These are phyloP conservation scores for Adelognathus sp. DNA, from an alignment of 2,888 invertebrate species.

Conservation along the genomic window DNA sequence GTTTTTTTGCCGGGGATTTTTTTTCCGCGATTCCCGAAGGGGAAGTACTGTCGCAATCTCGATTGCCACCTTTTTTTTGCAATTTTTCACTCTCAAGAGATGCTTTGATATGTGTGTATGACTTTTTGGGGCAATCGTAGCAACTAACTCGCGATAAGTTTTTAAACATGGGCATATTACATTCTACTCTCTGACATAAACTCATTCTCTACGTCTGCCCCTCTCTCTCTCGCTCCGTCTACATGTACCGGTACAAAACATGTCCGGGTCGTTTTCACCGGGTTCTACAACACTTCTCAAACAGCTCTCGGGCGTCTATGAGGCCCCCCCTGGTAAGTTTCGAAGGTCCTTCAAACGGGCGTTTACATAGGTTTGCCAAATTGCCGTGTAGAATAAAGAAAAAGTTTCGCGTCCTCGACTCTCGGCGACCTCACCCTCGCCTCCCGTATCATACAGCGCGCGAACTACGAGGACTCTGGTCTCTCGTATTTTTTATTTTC, in stretches of 20 bases:
- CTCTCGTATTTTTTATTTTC: constrained; percentile 15
- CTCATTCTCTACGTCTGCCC: not conserved
- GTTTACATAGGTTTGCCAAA: constrained; percentile 73
- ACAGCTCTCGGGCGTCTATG: constrained; percentile 53
- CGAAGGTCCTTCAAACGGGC: constrained; percentile 72
- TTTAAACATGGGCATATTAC: constrained; percentile 74
- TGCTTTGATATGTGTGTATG: not conserved
- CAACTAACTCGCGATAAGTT: constrained; percentile 68
- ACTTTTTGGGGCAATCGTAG: constrained; percentile 55
- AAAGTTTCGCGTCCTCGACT: constrained; percentile 67
- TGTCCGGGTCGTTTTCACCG: not conserved
- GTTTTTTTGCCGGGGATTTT: no score
- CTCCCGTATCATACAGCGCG: constrained; percentile 1
- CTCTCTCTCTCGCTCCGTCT: constrained; percentile 9
- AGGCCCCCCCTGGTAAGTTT: constrained; percentile 72
- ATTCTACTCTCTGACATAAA: constrained; percentile 55
- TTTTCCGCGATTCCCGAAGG: no score
- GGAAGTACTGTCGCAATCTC: no score
- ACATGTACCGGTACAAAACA: constrained; percentile 4
- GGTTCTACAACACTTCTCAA: constrained; percentile 50
- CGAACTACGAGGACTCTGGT: constrained; percentile 20
- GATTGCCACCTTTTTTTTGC: no score
- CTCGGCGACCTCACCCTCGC: constrained; percentile 11
- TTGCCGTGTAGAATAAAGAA: constrained; percentile 75
- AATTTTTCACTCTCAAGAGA: no score